Percentiles rank a stretch among this genome's conserved stretches.
Evolutionary conservation across 2,113 vertebrate genomes (phyloP).

Genomic region (Dendrocopos noguchii): DNA sequence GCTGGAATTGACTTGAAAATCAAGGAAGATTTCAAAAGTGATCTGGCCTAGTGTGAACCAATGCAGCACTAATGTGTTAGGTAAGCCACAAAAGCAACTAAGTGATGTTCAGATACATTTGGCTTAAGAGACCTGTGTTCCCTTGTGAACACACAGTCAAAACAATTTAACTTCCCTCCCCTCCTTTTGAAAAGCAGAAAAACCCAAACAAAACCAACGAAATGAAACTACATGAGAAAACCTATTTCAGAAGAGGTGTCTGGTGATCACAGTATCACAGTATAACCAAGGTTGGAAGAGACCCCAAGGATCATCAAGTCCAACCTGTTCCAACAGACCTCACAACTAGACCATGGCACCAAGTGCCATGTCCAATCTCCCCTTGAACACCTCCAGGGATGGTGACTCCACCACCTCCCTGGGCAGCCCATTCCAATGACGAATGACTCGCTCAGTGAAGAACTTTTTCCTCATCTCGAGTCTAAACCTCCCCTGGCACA

Average conservation of each 20-base stretch:
- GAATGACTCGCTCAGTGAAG: too few species aligned
- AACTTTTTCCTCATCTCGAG: too few species aligned
- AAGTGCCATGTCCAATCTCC: too few species aligned
- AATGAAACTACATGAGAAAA: neutral
- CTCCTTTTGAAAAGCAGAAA: neutral
- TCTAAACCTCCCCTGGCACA: too few species aligned
- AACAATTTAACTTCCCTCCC: neutral
- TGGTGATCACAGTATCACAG: too few species aligned
- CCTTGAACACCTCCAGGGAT: too few species aligned
- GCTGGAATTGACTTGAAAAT: neutral
- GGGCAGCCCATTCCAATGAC: too few species aligned
- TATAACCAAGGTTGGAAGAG: too few species aligned
- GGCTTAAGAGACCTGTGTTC: neutral
- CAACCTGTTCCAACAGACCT: too few species aligned
- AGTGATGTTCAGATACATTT: neutral
- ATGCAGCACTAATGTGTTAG: neutral
- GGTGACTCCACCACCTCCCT: too few species aligned
- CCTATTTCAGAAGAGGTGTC: neutral
- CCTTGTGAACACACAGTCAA: neutral
- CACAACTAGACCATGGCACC: too few species aligned
- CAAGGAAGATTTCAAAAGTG: neutral
- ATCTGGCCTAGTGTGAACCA: neutral
- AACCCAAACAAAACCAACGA: neutral
- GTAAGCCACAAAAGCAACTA: neutral
- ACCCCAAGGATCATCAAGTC: too few species aligned